phyloP scores from a whole-genome alignment of 2,888 invertebrate species.

The Platycheirus albimanus region DNA sequence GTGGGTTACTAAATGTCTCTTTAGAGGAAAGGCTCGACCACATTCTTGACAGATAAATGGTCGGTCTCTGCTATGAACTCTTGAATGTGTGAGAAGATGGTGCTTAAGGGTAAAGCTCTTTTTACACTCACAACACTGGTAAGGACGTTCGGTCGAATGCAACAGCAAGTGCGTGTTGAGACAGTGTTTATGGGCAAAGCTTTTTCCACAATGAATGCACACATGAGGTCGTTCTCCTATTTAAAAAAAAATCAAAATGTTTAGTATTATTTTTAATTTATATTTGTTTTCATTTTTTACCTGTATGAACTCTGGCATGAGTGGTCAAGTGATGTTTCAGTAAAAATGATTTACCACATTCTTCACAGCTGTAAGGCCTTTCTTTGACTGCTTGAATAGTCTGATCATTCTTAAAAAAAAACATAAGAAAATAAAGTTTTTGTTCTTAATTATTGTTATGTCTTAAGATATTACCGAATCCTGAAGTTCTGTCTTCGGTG shows the following conservation, averaged over 20 bases:
- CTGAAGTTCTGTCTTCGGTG: constrained; percentile 82
- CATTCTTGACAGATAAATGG: constrained; percentile 93
- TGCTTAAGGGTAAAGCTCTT: constrained; percentile 94
- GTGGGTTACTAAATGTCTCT: constrained; percentile 92
- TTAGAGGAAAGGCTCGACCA: constrained; percentile 91
- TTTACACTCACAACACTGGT: constrained; percentile 92
- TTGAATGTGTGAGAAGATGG: constrained; percentile 91
- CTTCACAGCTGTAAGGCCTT: constrained; percentile 91
- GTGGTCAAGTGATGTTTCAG: constrained; percentile 93
- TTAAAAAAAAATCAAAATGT: constrained; percentile 23
- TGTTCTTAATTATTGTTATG: too few relatives aligned
- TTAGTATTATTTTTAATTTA: neutral
- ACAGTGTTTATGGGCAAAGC: constrained; percentile 92
- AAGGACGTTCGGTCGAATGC: constrained; percentile 91
- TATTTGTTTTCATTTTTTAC: constrained; percentile 79
- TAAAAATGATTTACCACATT: constrained; percentile 92
- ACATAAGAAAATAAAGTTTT: too few relatives aligned
- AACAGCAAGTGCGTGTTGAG: constrained; percentile 91
- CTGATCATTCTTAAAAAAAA: constrained; percentile 79
- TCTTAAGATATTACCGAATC: constrained; percentile 81
- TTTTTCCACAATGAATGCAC: constrained; percentile 91
- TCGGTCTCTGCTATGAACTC: constrained; percentile 91
- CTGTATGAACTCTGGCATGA: constrained; percentile 91
- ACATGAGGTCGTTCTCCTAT: constrained; percentile 90
- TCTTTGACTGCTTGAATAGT: constrained; percentile 85